These are phyloP conservation scores for Musca vetustissima DNA, from an alignment of 1,140 invertebrate genomes.

Conservation along the genomic window DNA sequence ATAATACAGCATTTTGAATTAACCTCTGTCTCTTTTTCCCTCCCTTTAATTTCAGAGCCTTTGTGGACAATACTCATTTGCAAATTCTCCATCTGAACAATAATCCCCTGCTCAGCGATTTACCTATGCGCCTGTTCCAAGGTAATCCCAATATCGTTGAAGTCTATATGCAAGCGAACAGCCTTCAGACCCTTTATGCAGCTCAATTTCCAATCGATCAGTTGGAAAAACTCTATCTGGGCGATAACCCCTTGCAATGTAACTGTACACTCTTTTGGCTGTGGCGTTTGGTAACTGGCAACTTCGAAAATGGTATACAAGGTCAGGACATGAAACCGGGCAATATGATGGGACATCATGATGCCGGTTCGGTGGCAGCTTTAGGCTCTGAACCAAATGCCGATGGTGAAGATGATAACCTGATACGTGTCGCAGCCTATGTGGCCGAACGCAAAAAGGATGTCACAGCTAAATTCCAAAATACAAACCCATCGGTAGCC, in stretches of 20 bases:
- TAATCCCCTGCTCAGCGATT: constrained; percentile 68
- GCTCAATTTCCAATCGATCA: constrained; percentile 78
- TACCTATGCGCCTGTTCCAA: constrained; percentile 74
- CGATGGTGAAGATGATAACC: constrained; percentile 35
- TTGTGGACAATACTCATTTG: constrained; percentile 81
- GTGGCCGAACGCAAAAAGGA: constrained; percentile 47
- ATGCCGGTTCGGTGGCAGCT: constrained; percentile 42
- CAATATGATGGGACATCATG: constrained; percentile 35
- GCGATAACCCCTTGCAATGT: constrained; percentile 81
- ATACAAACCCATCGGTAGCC: constrained; percentile 21
- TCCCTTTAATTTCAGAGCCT: constrained; percentile 60
- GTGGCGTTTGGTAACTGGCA: constrained; percentile 66
- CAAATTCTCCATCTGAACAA: constrained; percentile 76
- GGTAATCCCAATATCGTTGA: constrained; percentile 73
- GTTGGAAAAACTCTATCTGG: constrained; percentile 68
- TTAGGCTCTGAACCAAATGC: constrained; percentile 40
- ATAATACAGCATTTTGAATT: no score
- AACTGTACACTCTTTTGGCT: constrained; percentile 87
- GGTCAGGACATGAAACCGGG: constrained; percentile 26
- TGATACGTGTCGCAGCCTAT: constrained; percentile 38
- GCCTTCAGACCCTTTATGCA: constrained; percentile 70
- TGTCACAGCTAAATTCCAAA: constrained; percentile 25
- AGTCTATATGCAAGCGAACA: constrained; percentile 72
- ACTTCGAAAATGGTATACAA: constrained; percentile 40
- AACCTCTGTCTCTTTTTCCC: neutral